Evolutionary conservation across 2,113 vertebrate genomes (phyloP), one percentile per base, ranked within the genome.

Genomic region (Podiceps cristatus): DNA sequence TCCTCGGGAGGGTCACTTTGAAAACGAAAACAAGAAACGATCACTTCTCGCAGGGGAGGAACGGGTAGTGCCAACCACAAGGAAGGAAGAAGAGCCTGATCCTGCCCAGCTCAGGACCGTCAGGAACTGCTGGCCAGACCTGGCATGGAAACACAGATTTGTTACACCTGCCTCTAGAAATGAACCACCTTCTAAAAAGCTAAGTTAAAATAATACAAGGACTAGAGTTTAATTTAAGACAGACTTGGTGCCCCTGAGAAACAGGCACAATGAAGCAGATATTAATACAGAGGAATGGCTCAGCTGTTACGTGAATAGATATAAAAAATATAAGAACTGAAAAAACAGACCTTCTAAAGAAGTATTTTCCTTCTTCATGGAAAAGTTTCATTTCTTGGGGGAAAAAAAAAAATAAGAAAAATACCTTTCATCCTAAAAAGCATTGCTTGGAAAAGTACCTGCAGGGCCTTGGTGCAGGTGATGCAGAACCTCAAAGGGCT

Each of bases 1-100:
- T 37, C 95, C 89, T 88, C 64, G 37, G 66, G 60, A 94, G 93
- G 97, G 95, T 96, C 93, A 97, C 96, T 96, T 96, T 96, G 96
- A 89, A 56, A 69, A 85, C 0, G 5, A 78, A 13, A 49, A 82
- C 18, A 4, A 25, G 44, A 23, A n/a, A 58, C 3, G 1, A 47
- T 8, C 7, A 1, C n/a, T 20, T 67, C 29, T 78, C n/a, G 1
- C 35, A 35, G 59, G 31, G 45, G 13, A 69, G 47, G 55, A 86
- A 20, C 7, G 75, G 49, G n/a, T 2, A 47, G 25, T 8, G 28
- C 14, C 78, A 75, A 60, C 24, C 84, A 31, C 2, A 56, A 13
- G 35, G 33, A 44, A 55, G 7, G 56, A 79, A 68, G 42, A 23
- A 66, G 49, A 58, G 71, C 66, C 76, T 69, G 59, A 85, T 79